Conservation (phyloP, 2,888 invertebrate species). For the Arenicola marina region DNA sequence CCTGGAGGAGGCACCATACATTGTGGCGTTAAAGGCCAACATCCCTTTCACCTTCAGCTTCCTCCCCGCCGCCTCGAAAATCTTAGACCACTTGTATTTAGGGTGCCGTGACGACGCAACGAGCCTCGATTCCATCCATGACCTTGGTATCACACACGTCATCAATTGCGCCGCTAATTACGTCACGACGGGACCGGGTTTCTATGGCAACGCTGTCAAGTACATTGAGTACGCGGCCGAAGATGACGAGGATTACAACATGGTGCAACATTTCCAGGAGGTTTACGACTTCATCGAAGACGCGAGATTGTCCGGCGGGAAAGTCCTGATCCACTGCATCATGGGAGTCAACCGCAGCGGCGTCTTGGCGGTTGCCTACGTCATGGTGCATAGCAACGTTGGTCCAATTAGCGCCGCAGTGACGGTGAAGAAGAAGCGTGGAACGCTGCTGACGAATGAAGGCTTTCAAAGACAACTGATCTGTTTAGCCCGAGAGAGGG, state of each 20-base stretch:
- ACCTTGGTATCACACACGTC: constrained; percentile 35
- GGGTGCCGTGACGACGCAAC: constrained; percentile 30
- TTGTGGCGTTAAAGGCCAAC: constrained; percentile 12
- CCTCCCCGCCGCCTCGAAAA: constrained; percentile 14
- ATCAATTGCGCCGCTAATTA: constrained; percentile 35
- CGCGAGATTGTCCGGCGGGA: constrained; percentile 30
- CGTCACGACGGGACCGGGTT: constrained; percentile 27
- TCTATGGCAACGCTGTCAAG: constrained; percentile 22
- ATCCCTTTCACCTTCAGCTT: constrained; percentile 9
- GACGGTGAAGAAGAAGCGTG: constrained; percentile 23
- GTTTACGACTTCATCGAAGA: constrained; percentile 36
- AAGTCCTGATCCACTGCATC: constrained; percentile 36
- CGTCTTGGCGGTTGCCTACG: constrained; percentile 26
- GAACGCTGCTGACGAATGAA: constrained; percentile 27
- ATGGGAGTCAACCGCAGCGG: constrained; percentile 40
- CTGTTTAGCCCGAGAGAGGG: neutral
- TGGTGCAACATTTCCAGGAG: constrained; percentile 35
- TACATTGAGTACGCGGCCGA: constrained; percentile 36
- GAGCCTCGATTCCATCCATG: constrained; percentile 20
- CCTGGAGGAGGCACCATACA: constrained; percentile 20
- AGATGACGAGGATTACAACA: constrained; percentile 34
- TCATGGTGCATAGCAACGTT: constrained; percentile 32
- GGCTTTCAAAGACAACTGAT: constrained; percentile 10
- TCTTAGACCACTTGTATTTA: constrained; percentile 31
- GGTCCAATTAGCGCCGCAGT: constrained; percentile 31